Evolutionary conservation across 37 sponge, comb jelly and placozoan genomes (phyloP).

Genomic region (Theonella swinhoei): DNA sequence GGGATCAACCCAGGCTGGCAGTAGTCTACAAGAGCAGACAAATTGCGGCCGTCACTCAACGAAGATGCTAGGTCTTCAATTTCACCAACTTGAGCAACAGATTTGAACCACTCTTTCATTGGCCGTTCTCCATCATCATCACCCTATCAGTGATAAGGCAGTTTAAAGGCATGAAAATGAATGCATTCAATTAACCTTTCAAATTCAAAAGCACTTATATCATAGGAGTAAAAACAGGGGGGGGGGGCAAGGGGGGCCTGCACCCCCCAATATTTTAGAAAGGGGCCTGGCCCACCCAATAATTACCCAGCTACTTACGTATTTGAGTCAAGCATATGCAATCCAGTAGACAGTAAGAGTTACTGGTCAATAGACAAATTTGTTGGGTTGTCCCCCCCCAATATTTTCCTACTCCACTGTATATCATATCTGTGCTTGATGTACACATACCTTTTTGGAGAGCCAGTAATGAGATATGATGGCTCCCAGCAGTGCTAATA

Average conservation of each 20-base stretch:
- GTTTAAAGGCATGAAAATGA: background rate
- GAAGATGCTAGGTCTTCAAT: conserved; percentile 61
- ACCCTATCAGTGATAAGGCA: background rate
- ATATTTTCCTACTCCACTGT: too few relatives aligned
- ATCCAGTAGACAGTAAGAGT: too few relatives aligned
- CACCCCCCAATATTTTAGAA: too few relatives aligned
- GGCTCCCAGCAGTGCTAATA: conserved; percentile 64
- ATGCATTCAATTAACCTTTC: background rate
- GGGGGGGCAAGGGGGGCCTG: too few relatives aligned
- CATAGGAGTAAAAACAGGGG: too few relatives aligned
- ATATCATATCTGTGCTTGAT: too few relatives aligned
- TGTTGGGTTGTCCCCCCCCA: too few relatives aligned
- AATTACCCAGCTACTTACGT: too few relatives aligned
- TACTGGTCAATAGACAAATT: too few relatives aligned
- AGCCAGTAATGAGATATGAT: conserved; percentile 71
- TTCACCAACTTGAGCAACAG: conserved; percentile 30
- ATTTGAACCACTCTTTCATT: conserved; percentile 66
- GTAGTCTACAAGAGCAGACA: conserved; percentile 66
- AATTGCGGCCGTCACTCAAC: conserved; percentile 67
- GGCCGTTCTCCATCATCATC: conserved; percentile 6
- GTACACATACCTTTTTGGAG: background rate
- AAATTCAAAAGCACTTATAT: too few relatives aligned
- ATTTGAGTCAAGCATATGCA: too few relatives aligned
- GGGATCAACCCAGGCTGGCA: conserved; percentile 67
- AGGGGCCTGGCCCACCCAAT: too few relatives aligned